These are phyloP conservation scores for Pristiophorus japonicus DNA, from an alignment of 2,113 vertebrate genomes.

Conservation along the genomic window DNA sequence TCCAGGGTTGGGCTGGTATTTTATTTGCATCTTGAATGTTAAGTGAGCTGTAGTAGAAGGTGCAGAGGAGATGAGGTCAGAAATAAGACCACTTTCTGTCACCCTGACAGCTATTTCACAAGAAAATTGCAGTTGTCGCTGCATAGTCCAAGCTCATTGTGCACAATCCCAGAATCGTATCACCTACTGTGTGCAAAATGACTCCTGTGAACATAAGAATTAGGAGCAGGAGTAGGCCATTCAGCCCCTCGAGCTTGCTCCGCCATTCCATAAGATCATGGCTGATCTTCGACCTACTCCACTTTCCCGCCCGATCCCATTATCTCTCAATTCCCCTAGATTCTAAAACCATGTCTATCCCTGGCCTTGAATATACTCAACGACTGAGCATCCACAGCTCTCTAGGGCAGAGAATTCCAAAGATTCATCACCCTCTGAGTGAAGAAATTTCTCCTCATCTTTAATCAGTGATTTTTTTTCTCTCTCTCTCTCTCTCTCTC, in stretches of 20 bases:
- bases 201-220: neutral
- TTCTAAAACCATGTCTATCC: too few species aligned
- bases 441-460: too few species aligned
- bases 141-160: neutral
- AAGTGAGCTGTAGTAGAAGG: neutral
- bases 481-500: neutral
- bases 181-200: neutral
- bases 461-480: rapidly evolving
- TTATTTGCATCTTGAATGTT: neutral
- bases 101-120: neutral
- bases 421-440: too few species aligned
- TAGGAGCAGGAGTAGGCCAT: neutral
- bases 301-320: too few species aligned
- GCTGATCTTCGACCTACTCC: too few species aligned
- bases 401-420: too few species aligned
- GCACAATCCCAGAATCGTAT: neutral
- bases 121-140: neutral
- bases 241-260: neutral
- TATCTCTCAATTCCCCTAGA: too few species aligned
- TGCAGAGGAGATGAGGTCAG: neutral
- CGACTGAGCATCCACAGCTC: too few species aligned
- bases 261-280: neutral
- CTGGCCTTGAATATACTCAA: too few species aligned
- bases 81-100: neutral
- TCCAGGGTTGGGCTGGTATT: neutral